Evolutionary conservation across 2,888 invertebrate species (phyloP), one percentile per base, ranked within the genome.

Genomic region (Erebia aethiops): DNA sequence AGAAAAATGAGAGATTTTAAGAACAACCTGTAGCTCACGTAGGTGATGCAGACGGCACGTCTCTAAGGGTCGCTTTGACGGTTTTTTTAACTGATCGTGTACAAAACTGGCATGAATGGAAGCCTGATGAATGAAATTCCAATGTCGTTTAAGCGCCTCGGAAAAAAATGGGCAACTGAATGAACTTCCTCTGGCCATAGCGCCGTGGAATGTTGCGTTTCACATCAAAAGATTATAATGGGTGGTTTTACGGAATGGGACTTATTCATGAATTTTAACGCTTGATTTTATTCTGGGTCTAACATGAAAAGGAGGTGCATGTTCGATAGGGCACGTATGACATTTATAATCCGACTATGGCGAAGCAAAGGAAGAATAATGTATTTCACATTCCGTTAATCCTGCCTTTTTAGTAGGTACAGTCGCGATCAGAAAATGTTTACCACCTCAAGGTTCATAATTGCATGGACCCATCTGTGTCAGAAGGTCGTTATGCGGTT

Each of bases 41-140:
- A 77, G 80, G 82, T 79, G 83, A 81, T 77, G 84, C 80, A 92
- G 92, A 92, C 92, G 89, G 88, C 86, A 79, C 88, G 92, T 88
- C 91, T 82, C 85, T 87, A 82, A 86, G 87, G 82, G 81, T 67
- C 81, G 78, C 80, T 79, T 81, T 84, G 80, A 84, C 77, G 80
- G 82, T 85, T 85, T 89, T 88, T 86, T 81, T 84, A 81, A 76
- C 80, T 77, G 82, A 80, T 78, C 77, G 81, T 71, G 79, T 83
- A 88, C 86, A 88, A 89, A 89, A 86, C 85, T 63, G 49, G 64
- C 79, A 80, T 89, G 85, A 89, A 87, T 90, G 89, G 86, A 84
- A 79, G 80, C 78, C 72, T 76, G 75, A 79, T 89, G 87, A 92
- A 92, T 92, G 92, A 90, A 91, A 92, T 92, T 91, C 91, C 88